Evolutionary conservation across 1,140 invertebrate genomes (phyloP).

Genomic region (Habropoda laboriosa): DNA sequence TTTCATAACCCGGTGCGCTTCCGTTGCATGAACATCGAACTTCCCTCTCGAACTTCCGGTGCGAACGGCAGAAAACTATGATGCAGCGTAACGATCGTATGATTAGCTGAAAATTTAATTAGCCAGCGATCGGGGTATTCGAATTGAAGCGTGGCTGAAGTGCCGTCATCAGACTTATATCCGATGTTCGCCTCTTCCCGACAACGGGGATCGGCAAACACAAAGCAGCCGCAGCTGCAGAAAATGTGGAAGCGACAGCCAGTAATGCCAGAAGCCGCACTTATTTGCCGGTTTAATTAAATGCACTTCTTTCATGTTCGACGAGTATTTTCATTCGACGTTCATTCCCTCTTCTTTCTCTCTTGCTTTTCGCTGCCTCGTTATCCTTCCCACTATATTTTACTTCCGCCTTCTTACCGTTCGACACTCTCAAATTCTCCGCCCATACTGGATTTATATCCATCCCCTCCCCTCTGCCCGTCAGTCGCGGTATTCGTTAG

Average conservation of each 20-base stretch:
- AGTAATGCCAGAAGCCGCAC: constrained; percentile 49
- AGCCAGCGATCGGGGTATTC: background rate
- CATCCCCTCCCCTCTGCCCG: background rate
- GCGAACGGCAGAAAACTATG: background rate
- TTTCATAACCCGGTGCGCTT: too few species aligned
- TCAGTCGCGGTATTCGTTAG: constrained; percentile 41
- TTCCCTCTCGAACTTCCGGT: too few species aligned
- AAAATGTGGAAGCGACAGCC: constrained; percentile 56
- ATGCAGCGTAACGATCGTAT: background rate
- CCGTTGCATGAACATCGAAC: too few species aligned
- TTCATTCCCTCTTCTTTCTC: constrained; percentile 30
- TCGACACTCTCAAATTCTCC: constrained; percentile 48
- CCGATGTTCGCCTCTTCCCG: background rate
- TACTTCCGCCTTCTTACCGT: constrained; percentile 26
- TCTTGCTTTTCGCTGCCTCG: constrained; percentile 54
- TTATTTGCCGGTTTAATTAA: constrained; percentile 64
- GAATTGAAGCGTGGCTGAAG: constrained; percentile 29
- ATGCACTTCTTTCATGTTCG: constrained; percentile 66
- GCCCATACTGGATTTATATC: constrained; percentile 48
- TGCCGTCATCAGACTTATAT: constrained; percentile 4
- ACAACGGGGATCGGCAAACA: constrained; percentile 40
- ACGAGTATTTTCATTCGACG: constrained; percentile 56
- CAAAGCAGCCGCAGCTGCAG: constrained; percentile 56
- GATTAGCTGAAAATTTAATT: constrained; percentile 34
- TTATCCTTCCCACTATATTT: constrained; percentile 54